A percentile compares a stretch with the other conserved stretches of the same genome.
These are phyloP conservation scores for Andinoacara biseriatus DNA, from an alignment of 2,113 vertebrate genomes.

Conservation along the genomic window DNA sequence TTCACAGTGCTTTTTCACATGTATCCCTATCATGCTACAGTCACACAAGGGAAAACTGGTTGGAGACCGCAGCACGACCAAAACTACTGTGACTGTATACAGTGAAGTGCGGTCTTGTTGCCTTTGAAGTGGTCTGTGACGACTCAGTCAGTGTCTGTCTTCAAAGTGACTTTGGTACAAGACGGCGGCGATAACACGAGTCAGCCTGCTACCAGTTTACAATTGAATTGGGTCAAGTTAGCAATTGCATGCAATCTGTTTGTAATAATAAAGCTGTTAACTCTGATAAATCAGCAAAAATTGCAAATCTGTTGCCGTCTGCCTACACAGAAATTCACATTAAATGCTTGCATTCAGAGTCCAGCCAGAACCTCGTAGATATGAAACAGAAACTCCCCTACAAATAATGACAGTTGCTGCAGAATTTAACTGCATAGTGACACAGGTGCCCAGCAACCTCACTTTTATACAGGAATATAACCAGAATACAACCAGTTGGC, in stretches of 20 bases:
- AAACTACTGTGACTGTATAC: neutral
- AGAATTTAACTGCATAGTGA: neutral
- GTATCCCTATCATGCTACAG: neutral
- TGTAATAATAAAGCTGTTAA: neutral
- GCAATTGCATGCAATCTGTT: neutral
- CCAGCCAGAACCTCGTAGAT: neutral
- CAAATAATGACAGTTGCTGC: neutral
- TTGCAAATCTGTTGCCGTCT: neutral
- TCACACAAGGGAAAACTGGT: neutral
- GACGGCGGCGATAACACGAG: neutral
- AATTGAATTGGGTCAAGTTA: neutral
- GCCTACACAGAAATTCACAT: neutral
- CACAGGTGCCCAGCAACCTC: neutral
- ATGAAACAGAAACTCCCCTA: neutral
- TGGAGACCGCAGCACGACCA: neutral
- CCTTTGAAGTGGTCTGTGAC: neutral
- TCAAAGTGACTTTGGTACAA: neutral
- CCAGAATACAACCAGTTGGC: neutral
- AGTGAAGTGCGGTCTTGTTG: neutral
- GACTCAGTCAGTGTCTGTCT: neutral
- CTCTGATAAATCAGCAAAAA: neutral
- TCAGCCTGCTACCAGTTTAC: neutral
- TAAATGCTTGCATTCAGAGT: neutral
- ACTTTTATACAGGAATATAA: neutral
- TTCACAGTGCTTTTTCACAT: conserved; percentile 1